Percentiles rank a stretch among this genome's conserved stretches.
Evolutionary conservation across 23 tunicate species (phyloP).

Genomic region (Oikopleura dioica): DNA sequence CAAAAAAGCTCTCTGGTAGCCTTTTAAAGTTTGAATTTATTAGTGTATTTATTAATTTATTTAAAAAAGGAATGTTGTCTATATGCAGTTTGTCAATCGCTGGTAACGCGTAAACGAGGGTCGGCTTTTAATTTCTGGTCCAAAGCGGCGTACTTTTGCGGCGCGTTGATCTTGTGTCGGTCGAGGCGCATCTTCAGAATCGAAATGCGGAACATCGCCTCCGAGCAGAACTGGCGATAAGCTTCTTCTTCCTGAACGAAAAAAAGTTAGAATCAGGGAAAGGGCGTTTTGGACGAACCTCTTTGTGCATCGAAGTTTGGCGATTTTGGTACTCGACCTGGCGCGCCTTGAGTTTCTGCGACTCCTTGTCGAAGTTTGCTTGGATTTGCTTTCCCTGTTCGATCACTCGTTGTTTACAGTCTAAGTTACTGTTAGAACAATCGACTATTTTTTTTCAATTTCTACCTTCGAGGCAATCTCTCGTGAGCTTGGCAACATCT

Average conservation of each 20-base stretch:
- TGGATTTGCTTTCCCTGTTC: conserved; percentile 91
- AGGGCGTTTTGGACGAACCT: too few species aligned
- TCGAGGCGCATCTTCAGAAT: conserved; percentile 63
- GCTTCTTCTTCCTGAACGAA: conserved; percentile 99
- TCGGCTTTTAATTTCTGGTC: conserved; percentile 72
- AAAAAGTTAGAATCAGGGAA: too few species aligned
- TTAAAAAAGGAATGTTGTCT: not conserved
- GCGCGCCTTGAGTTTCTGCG: conserved; percentile 62
- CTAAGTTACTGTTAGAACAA: too few species aligned
- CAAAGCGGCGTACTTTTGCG: conserved; percentile 65
- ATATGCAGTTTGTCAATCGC: too few species aligned
- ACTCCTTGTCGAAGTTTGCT: conserved; percentile 81
- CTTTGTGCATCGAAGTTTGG: conserved; percentile 86
- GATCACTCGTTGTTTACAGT: conserved; percentile 67
- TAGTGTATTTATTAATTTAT: not conserved
- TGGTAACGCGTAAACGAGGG: conserved; percentile 40
- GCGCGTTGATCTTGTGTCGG: conserved; percentile 92
- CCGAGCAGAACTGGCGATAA: conserved; percentile 85
- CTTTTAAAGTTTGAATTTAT: not conserved
- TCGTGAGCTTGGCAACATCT: conserved; percentile 63
- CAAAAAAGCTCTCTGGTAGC: too few species aligned
- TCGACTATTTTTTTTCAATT: too few species aligned
- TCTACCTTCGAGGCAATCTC: conserved; percentile 85
- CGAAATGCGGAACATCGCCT: conserved; percentile 96
- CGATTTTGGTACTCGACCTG: conserved; percentile 94